Evolutionary conservation across 2,888 invertebrate genomes (phyloP), one percentile per base, ranked within the genome.

Genomic region (Leptinotarsa rubiginosa): DNA sequence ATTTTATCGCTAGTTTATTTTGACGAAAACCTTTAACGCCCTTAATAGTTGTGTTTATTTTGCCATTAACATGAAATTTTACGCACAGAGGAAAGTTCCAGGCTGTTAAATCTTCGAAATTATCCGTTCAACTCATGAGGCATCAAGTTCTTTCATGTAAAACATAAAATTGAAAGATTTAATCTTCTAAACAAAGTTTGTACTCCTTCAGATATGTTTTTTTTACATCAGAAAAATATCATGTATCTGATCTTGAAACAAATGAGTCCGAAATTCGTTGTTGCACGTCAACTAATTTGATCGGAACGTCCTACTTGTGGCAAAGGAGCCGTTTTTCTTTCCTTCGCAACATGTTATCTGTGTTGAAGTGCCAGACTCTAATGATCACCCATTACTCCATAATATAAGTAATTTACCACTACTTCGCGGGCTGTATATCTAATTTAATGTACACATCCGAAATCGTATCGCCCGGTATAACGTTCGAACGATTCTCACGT

Each of bases 11-110:
- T 59, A 25, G 59, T 59, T 59, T 59, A 59, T 59, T 59, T 59
- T 59, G 22, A 59, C 59, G 59, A 59, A 59, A 25, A 59, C 18
- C n/a, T 56, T 56, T 56, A 59, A 12, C 22, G 22, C 22, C 59
- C 22, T 25, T 62, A 62, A 62, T 62, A n/a, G 62, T n/a, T 25
- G 62, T 62, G 41, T 62, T 62, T 62, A 62, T 62, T 41, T 25
- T 62, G 41, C 62, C 25, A 31, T 62, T 31, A 62, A 56, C 56
- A 56, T 22, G 18, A 62, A 62, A 25, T 62, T 62, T 62, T n/a
- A 62, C 62, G n/a, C 16, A 62, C 62, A 7, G n/a, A 56, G 56
- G 56, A 56, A 56, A 56, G 56, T 13, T 56, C 22, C 15, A 22
- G 22, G 15, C 22, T 22, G 13, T 56, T 22, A 22, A 56, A 56